Conservation (phyloP, 2,888 invertebrate species). For the Steinernema scapterisci region DNA sequence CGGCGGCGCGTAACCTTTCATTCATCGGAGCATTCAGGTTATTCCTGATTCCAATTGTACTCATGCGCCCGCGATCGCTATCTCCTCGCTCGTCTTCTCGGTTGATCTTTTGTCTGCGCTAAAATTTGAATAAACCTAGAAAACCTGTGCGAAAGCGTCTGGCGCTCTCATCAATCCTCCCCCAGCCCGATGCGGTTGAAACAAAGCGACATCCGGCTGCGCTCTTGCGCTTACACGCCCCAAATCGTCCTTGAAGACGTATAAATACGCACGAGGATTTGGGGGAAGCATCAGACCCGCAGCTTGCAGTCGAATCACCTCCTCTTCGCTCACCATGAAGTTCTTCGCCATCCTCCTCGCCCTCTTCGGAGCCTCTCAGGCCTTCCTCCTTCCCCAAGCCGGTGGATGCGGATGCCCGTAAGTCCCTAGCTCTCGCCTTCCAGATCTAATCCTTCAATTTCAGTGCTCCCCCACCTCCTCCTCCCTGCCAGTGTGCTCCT, state of each 20-base stretch:
- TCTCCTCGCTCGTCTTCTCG: background rate
- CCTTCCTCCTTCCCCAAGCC: conserved; percentile 5
- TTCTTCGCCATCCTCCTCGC: conserved; percentile 29
- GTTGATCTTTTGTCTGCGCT: background rate
- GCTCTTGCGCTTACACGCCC: background rate
- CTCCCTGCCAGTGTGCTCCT: conserved; percentile 4
- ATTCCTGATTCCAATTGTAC: conserved; percentile 32
- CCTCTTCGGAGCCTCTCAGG: conserved; percentile 27
- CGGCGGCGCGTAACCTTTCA: conserved; percentile 10
- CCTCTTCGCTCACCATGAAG: conserved; percentile 8
- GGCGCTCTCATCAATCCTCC: background rate
- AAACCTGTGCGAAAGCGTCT: background rate
- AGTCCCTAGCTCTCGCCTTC: background rate
- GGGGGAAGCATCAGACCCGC: background rate
- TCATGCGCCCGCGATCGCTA: conserved; percentile 2
- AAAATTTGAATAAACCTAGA: background rate
- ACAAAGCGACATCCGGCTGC: background rate
- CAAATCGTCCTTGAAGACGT: background rate
- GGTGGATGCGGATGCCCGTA: conserved; percentile 28
- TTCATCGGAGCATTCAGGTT: conserved; percentile 5
- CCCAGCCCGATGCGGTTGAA: no score
- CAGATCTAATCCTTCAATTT: background rate
- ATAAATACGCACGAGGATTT: background rate
- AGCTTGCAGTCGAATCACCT: background rate
- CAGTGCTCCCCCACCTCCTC: conserved; percentile 20